Conservation (phyloP, 2,113 vertebrate genomes). For the Hirundichthys speculiger region DNA sequence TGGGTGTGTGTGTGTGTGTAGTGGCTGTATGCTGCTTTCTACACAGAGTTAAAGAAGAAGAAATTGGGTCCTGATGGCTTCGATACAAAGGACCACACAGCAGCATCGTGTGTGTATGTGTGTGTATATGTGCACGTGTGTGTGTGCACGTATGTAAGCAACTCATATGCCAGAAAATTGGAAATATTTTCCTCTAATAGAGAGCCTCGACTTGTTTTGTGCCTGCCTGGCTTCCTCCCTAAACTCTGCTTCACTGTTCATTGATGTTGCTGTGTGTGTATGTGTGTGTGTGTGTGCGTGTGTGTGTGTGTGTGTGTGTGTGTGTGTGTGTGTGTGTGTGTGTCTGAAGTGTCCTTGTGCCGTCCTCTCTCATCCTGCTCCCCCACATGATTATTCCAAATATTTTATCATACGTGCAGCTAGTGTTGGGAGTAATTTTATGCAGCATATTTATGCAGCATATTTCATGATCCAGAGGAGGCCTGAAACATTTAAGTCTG, state of each 20-base stretch:
- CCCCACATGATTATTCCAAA: no score
- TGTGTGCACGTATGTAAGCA: no score
- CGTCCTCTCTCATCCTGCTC: no score
- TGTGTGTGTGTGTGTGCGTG: constrained; percentile 3
- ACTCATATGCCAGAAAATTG: no score
- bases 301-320: background rate
- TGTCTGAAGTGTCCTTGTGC: no score
- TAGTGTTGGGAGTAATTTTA: no score
- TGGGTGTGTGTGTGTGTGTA: constrained; percentile 10
- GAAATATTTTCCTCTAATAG: constrained; percentile 29
- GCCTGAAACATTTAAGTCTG: no score
- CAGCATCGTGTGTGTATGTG: constrained; percentile 17
- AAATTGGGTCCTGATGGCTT: constrained; percentile 67
- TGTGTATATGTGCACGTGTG: no score
- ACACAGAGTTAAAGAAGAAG: constrained; percentile 53
- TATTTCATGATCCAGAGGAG: no score
- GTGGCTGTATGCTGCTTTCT: constrained; percentile 38
- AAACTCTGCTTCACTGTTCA: constrained; percentile 18
- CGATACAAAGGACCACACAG: constrained; percentile 55
- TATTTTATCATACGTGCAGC: no score
- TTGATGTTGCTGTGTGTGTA: background rate
- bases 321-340: background rate
- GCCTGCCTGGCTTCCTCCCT: constrained; percentile 32
- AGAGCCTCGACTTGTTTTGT: constrained; percentile 44
- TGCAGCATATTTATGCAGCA: no score